phyloP scores from a whole-genome alignment of 2,888 invertebrate species.

The Biston betularia region DNA sequence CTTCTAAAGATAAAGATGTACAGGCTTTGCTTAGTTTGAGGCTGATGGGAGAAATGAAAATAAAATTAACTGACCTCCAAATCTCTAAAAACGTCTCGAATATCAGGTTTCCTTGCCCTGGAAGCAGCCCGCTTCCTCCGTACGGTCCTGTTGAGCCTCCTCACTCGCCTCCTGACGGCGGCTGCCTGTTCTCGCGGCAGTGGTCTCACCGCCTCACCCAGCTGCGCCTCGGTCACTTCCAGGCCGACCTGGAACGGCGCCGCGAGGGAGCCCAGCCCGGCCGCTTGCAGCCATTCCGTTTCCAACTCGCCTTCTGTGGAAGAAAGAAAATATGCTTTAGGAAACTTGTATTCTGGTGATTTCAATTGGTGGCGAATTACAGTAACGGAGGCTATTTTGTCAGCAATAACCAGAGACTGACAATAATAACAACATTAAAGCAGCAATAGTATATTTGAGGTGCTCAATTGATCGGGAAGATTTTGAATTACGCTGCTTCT shows the following conservation, averaged over 20 bases:
- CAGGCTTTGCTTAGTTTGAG: too few species aligned
- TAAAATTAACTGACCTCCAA: conserved; percentile 84
- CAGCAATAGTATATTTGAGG: too few species aligned
- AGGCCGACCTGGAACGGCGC: conserved; percentile 90
- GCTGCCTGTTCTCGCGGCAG: conserved; percentile 91
- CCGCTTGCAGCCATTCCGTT: conserved; percentile 91
- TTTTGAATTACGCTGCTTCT: too few species aligned
- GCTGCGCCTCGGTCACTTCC: conserved; percentile 88
- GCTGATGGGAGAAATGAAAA: too few species aligned
- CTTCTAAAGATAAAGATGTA: too few species aligned
- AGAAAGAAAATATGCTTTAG: conserved; percentile 37
- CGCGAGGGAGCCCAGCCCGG: conserved; percentile 90
- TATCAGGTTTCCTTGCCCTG: conserved; percentile 90
- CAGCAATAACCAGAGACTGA: too few species aligned
- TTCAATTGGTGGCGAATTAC: too few species aligned
- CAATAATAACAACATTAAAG: too few species aligned
- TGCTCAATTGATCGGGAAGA: too few species aligned
- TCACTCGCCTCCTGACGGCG: conserved; percentile 90
- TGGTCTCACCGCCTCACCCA: conserved; percentile 87
- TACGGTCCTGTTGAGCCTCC: conserved; percentile 91
- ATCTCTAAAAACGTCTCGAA: conserved; percentile 93
- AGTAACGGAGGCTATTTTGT: too few species aligned
- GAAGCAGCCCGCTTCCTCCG: conserved; percentile 85
- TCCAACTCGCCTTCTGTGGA: conserved; percentile 91
- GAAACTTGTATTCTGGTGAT: not conserved